phyloP scores from a whole-genome alignment of 2,797 vertebrate genomes.

The Eulemur rubriventer region DNA sequence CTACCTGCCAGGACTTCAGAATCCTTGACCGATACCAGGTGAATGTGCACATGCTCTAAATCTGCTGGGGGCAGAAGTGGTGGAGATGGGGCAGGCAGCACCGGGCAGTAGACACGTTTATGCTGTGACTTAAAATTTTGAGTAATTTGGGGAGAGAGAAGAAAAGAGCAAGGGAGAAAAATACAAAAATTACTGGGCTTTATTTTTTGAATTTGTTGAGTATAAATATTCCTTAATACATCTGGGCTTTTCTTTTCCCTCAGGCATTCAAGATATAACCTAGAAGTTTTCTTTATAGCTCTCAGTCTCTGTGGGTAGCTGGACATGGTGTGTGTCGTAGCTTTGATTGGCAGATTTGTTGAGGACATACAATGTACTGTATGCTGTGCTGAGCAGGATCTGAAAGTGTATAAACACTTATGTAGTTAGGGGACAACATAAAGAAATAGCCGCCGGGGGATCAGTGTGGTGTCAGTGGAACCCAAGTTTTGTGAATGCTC shows the following conservation, averaged over 20 bases:
- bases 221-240: background rate
- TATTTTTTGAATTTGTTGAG: background rate
- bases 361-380: background rate
- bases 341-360: conserved; percentile 15
- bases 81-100: background rate
- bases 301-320: background rate
- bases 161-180: background rate
- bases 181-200: background rate
- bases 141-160: background rate
- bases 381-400: background rate
- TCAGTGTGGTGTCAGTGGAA: background rate
- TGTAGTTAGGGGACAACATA: background rate
- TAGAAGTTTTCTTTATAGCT: background rate
- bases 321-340: background rate
- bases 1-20: conserved; percentile 92
- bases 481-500: background rate
- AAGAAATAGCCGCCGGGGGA: background rate
- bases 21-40: conserved; percentile 98
- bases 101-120: background rate
- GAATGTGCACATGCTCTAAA: background rate
- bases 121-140: background rate
- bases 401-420: background rate
- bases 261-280: background rate
- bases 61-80: background rate
- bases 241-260: background rate